Evolutionary conservation across 2,888 invertebrate genomes (phyloP).

Genomic region (Apodemia duryi): DNA sequence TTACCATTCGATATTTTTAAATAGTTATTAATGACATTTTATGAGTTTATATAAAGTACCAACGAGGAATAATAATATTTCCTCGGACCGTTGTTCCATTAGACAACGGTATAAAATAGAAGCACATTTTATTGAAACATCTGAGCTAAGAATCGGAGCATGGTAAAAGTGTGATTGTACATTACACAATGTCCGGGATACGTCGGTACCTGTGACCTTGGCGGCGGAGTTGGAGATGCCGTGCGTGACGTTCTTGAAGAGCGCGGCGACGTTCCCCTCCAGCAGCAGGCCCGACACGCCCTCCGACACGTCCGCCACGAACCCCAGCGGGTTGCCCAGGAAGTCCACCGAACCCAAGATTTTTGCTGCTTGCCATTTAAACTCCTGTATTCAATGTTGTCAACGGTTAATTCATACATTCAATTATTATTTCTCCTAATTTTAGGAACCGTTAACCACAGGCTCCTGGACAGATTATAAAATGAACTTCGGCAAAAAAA

Average conservation of each 20-base stretch:
- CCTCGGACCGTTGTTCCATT: no score
- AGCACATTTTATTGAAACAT: no score
- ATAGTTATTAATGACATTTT: no score
- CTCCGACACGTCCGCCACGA: slow-evolving; percentile 97
- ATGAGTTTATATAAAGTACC: no score
- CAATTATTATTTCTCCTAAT: no score
- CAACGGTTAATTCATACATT: no score
- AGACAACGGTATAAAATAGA: no score
- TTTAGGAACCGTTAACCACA: background rate
- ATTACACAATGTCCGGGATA: background rate
- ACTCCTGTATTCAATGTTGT: slow-evolving; percentile 76
- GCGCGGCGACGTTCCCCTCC: slow-evolving; percentile 94
- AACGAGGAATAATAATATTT: no score
- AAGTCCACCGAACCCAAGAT: slow-evolving; percentile 98
- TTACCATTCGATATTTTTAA: no score
- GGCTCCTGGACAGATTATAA: background rate
- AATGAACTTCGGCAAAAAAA: no score
- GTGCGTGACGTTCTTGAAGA: slow-evolving; percentile 97
- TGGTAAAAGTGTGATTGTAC: no score
- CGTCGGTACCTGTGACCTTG: slow-evolving; percentile 85
- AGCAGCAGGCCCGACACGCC: slow-evolving; percentile 94
- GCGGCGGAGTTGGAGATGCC: slow-evolving; percentile 98
- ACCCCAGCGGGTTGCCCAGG: slow-evolving; percentile 97
- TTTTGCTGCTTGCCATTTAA: slow-evolving; percentile 96
- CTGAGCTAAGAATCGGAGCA: no score